A percentile compares a stretch with the other conserved stretches of the same genome.
Evolutionary conservation across 2,797 vertebrate genomes (phyloP).

Genomic region (Pangasius mekongensis): DNA sequence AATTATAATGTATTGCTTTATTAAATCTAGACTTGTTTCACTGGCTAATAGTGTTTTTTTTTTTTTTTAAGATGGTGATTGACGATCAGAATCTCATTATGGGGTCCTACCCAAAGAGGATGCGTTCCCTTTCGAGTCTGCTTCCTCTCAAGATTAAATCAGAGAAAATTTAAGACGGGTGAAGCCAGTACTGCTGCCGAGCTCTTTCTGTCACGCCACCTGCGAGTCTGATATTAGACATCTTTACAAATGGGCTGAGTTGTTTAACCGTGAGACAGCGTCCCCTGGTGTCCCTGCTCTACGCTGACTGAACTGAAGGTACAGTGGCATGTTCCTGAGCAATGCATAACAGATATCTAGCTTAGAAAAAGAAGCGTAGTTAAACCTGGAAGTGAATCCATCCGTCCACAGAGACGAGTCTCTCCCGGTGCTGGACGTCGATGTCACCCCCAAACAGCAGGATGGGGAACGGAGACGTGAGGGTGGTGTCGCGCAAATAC

Average conservation of each 20-base stretch:
- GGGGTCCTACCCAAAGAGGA: not conserved
- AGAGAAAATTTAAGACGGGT: not conserved
- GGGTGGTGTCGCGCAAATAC: constrained; percentile 89
- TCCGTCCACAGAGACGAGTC: constrained; percentile 89
- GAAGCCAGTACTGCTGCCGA: not conserved
- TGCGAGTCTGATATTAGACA: not conserved
- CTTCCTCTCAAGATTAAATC: not conserved
- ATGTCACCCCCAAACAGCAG: constrained; percentile 96
- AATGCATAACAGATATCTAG: not conserved
- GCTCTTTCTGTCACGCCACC: not conserved
- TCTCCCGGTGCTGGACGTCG: constrained; percentile 91
- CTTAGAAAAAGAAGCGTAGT: not conserved
- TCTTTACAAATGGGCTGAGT: not conserved
- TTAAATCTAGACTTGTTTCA: not conserved
- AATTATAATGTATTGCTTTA: not conserved
- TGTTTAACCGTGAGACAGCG: not conserved
- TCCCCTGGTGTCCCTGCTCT: not conserved
- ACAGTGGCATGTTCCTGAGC: not conserved
- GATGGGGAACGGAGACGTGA: constrained; percentile 92
- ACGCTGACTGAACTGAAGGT: not conserved
- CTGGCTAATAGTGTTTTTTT: not conserved
- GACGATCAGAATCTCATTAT: not conserved
- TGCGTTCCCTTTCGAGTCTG: not conserved
- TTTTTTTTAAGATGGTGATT: not conserved
- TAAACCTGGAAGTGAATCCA: constrained; percentile 98